Base-by-base conservation (phyloP, 2,113 vertebrate genomes). In the Alces alces region DNA sequence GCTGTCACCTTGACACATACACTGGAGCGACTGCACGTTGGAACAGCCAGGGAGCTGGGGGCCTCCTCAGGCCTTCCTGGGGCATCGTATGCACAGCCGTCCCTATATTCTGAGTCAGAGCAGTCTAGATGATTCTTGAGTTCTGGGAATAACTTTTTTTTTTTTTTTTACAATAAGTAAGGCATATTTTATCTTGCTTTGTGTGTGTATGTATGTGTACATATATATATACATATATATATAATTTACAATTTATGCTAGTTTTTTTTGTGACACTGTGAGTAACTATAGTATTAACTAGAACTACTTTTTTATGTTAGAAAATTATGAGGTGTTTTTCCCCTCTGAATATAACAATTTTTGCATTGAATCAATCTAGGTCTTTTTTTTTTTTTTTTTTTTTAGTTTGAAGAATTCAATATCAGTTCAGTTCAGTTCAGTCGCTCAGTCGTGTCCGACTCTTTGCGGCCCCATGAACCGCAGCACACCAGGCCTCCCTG, bases 231-330 rank as follows among this genome's bases (percentile, higher is more conserved):
- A 6, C 54, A 23, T 66, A n/a, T 91, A 2, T 64, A 7, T 78
- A 27, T 15, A 76, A 3, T 92, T 9, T 73, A 7, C 70, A 79
- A 64, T 57, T 95, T 57, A 50, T 36, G 30, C 6, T 85, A 76
- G 14, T 88, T 94, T 23, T 23, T 47, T 91, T 94, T 88, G 33
- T 97, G 83, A 30, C 23, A 66, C 6, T 58, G 21, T 54, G 45
- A 93, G 17, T 79, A 61, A n/a, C 23, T 92, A n/a, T 61, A 84
- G 45, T 83, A n/a, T 79, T 93, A 98, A 58, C 27, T 93, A 50
- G 96, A 84, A 86, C 50, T 94, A n/a, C 28, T 58, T 89, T 96
- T 92, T 91, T 55, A 30, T 82, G 30, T 86, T 83, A 86, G 64
- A 84, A 96, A 91, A 87, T 50, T 78, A 5, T 55, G 52, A 15